phyloP scores from a whole-genome alignment of 2,888 invertebrate species.

The Eristalis intricaria region DNA sequence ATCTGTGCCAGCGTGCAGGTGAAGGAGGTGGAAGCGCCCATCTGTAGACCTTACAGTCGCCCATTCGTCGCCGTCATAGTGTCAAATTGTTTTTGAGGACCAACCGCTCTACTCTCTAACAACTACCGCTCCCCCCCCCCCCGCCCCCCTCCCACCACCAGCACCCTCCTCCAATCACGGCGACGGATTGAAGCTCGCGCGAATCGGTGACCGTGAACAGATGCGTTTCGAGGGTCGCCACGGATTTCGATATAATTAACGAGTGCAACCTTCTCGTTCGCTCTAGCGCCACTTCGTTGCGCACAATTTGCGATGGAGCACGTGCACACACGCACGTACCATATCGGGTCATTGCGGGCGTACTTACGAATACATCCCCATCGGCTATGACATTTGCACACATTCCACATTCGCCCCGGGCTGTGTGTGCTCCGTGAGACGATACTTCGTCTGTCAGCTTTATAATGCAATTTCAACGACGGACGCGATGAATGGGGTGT shows the following conservation, averaged over 20 bases:
- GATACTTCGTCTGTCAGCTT: constrained; percentile 32
- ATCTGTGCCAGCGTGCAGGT: constrained; percentile 54
- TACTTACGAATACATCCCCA: background rate
- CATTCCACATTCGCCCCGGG: background rate
- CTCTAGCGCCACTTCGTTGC: constrained; percentile 30
- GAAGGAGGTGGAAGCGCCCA: constrained; percentile 12
- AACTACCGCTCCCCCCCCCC: too few relatives aligned
- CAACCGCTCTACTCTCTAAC: background rate
- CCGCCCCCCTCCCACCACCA: too few relatives aligned
- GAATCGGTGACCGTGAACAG: constrained; percentile 22
- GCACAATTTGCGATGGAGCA: constrained; percentile 41
- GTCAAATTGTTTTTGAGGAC: constrained; percentile 48
- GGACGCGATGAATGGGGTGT: background rate
- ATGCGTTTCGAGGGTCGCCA: constrained; percentile 11
- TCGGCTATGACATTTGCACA: constrained; percentile 35
- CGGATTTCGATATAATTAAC: constrained; percentile 61
- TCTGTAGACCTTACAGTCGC: constrained; percentile 30
- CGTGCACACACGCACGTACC: background rate
- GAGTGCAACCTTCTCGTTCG: background rate
- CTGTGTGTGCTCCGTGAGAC: background rate
- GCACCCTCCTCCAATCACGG: background rate
- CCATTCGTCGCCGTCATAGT: constrained; percentile 5
- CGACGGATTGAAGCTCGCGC: constrained; percentile 1
- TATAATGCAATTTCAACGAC: constrained; percentile 45
- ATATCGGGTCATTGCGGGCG: background rate